Percentiles rank a stretch among this genome's conserved stretches.
phyloP scores from a whole-genome alignment of 2,797 vertebrate species.

The Huso huso region DNA sequence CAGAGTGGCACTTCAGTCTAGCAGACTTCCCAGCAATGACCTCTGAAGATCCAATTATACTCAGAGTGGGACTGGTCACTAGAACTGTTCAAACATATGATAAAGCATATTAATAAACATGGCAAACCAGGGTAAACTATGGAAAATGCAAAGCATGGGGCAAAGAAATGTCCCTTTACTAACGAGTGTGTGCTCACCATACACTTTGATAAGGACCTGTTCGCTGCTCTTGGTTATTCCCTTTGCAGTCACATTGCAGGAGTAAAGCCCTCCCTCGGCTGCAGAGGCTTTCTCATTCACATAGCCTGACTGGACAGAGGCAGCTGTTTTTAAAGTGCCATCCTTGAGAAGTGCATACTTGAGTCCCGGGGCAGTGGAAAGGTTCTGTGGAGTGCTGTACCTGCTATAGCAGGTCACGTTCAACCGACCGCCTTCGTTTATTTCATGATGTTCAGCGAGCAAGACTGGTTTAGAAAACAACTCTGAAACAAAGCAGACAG shows the following conservation, averaged over 20 bases:
- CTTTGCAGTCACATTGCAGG: constrained; percentile 42
- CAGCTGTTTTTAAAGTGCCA: constrained; percentile 9
- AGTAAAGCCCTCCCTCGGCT: constrained; percentile 25
- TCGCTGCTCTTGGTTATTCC: constrained; percentile 44
- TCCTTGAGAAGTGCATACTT: constrained; percentile 48
- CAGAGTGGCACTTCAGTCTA: constrained; percentile 42
- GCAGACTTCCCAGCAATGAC: constrained; percentile 37
- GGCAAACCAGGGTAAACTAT: too few relatives aligned
- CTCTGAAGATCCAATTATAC: background rate
- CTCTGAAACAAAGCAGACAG: constrained; percentile 37
- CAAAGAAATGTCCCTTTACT: too few relatives aligned
- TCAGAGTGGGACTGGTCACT: constrained; percentile 47
- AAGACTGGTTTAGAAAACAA: constrained; percentile 55
- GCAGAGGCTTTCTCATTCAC: background rate
- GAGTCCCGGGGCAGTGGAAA: constrained; percentile 24
- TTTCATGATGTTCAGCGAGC: constrained; percentile 34
- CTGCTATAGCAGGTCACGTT: constrained; percentile 43
- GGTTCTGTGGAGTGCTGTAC: constrained; percentile 22
- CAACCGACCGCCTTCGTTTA: constrained; percentile 44
- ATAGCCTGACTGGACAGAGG: background rate
- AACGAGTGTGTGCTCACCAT: constrained; percentile 39
- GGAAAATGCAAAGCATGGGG: too few relatives aligned
- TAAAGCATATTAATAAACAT: too few relatives aligned
- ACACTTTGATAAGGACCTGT: constrained; percentile 35
- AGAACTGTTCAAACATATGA: constrained; percentile 35